These are phyloP conservation scores for Chlamydotis undulata DNA, from an alignment of 2,113 vertebrate genomes.

Conservation along the genomic window DNA sequence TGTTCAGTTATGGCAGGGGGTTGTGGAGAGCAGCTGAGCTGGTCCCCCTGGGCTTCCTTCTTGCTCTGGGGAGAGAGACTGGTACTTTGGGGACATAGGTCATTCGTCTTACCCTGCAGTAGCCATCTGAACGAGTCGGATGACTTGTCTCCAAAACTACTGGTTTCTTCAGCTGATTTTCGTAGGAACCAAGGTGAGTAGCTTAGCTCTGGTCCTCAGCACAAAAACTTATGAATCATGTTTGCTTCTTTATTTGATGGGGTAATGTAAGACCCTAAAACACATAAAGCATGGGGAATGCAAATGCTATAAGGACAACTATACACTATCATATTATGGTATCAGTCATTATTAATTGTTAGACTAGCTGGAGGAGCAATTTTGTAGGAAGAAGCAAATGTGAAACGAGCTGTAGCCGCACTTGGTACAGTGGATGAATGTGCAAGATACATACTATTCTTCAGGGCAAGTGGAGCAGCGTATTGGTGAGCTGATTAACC, in stretches of 20 bases:
- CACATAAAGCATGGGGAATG: background rate
- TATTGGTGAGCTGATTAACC: background rate
- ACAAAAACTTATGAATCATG: background rate
- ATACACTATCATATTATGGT: background rate
- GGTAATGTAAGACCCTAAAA: background rate
- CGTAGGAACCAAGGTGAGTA: background rate
- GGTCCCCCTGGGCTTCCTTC: background rate
- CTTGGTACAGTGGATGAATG: background rate
- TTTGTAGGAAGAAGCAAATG: background rate
- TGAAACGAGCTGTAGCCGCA: background rate
- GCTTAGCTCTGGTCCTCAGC: background rate
- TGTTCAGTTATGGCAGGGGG: background rate
- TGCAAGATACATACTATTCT: background rate
- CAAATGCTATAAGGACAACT: background rate
- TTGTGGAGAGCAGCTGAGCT: background rate
- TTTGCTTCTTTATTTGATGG: background rate
- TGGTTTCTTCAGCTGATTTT: background rate
- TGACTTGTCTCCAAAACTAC: background rate
- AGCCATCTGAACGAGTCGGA: background rate
- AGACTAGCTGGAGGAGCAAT: background rate
- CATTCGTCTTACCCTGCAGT: background rate
- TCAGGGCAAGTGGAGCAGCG: background rate
- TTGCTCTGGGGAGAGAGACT: background rate
- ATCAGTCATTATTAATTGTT: background rate
- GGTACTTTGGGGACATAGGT: background rate